Percentiles rank a stretch among this genome's conserved stretches.
These are phyloP conservation scores for Zygogramma bicolorata DNA, from an alignment of 2,888 invertebrate genomes.

Conservation along the genomic window DNA sequence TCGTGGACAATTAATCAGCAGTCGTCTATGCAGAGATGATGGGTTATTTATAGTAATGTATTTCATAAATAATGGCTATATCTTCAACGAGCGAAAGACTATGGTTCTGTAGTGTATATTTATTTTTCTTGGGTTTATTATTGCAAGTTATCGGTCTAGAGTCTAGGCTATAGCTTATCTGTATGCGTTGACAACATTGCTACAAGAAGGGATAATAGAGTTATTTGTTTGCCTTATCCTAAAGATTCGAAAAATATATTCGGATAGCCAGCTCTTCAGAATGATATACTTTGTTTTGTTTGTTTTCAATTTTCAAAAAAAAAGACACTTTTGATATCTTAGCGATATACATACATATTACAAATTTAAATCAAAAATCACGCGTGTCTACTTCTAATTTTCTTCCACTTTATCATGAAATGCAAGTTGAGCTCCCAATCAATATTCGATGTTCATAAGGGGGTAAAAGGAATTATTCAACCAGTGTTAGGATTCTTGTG, in stretches of 20 bases:
- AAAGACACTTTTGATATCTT: no score
- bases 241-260: not conserved
- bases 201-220: not conserved
- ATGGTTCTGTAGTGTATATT: not conserved
- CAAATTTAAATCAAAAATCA: no score
- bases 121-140: constrained; percentile 1
- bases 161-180: not conserved
- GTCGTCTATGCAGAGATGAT: not conserved
- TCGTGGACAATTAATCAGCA: not conserved
- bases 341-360: no score
- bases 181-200: not conserved
- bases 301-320: no score
- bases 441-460: no score
- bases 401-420: no score
- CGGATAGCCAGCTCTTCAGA: no score
- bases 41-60: constrained; percentile 1
- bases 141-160: not conserved
- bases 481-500: no score
- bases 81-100: not conserved
- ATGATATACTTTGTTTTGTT: no score
- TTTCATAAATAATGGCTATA: constrained; percentile 1
- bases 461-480: no score
- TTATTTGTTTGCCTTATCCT: not conserved
- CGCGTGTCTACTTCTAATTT: no score
- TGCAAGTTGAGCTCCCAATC: no score